Conservation (phyloP, 2,113 vertebrate species). For the Anser brachyrhynchus region DNA sequence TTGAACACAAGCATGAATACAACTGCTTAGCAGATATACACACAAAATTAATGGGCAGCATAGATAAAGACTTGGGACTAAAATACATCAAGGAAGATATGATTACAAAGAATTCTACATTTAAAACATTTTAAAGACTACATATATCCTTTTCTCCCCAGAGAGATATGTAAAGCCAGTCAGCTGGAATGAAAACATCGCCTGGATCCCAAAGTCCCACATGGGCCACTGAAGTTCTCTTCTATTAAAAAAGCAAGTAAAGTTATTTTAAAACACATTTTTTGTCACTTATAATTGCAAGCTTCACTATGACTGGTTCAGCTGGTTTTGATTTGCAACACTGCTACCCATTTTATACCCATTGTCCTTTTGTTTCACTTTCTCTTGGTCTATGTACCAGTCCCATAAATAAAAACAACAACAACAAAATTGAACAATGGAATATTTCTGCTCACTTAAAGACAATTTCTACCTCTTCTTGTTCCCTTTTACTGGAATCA, state of each 20-base stretch:
- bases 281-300: not conserved
- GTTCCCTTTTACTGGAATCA: not conserved
- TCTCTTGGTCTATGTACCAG: not conserved
- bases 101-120: not conserved
- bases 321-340: not conserved
- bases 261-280: not conserved
- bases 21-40: not conserved
- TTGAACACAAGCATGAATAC: not conserved
- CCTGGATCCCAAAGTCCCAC: not conserved
- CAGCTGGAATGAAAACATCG: not conserved
- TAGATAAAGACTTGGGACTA: not conserved
- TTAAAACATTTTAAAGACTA: not conserved
- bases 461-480: not conserved
- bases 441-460: not conserved
- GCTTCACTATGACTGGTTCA: not conserved
- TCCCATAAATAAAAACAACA: not conserved
- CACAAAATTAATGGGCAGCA: not conserved
- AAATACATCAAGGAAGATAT: not conserved
- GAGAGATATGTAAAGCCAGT: not conserved
- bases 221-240: not conserved
- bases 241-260: not conserved
- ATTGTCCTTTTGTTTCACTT: not conserved
- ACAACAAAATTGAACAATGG: not conserved
- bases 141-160: not conserved
- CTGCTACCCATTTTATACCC: not conserved